These are phyloP conservation scores for Ypsolopha scabrella DNA, from an alignment of 2,888 invertebrate species.

Conservation along the genomic window DNA sequence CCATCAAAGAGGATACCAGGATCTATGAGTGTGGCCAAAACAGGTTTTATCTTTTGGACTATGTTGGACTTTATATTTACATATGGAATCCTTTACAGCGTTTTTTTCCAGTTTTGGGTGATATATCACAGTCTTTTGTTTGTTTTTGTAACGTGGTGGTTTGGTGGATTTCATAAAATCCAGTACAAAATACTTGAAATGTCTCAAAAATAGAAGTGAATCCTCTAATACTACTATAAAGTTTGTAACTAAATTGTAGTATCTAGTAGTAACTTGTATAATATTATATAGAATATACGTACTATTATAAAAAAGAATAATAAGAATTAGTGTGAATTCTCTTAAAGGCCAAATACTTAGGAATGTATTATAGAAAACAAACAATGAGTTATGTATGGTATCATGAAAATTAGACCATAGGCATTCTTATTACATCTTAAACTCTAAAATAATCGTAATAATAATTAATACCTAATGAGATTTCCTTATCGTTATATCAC, in stretches of 20 bases:
- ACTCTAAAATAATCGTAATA: no score
- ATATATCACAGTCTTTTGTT: conserved; percentile 66
- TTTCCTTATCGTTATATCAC: no score
- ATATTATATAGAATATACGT: no score
- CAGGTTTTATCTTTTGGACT: conserved; percentile 77
- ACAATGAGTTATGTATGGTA: no score
- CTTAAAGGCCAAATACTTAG: conserved; percentile 24
- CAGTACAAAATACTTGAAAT: conserved; percentile 61
- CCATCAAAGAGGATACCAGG: conserved; percentile 31
- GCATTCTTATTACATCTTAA: no score
- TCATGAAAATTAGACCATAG: no score
- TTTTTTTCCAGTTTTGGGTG: conserved; percentile 66
- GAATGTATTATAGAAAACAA: no score
- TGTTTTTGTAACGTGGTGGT: conserved; percentile 62
- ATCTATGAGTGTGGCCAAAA: conserved; percentile 31
- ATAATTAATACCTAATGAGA: no score
- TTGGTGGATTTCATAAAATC: conserved; percentile 72
- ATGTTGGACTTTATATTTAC: conserved; percentile 59
- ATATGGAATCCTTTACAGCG: conserved; percentile 47
- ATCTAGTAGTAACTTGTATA: no score
- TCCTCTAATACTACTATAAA: conserved; percentile 8
- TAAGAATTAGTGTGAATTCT: conserved; percentile 31
- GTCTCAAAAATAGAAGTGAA: conserved; percentile 13
- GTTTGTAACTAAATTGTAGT: no score
- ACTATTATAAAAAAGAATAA: background rate